phyloP scores from a whole-genome alignment of 2,888 invertebrate species.

The Scrobipalpa costella region DNA sequence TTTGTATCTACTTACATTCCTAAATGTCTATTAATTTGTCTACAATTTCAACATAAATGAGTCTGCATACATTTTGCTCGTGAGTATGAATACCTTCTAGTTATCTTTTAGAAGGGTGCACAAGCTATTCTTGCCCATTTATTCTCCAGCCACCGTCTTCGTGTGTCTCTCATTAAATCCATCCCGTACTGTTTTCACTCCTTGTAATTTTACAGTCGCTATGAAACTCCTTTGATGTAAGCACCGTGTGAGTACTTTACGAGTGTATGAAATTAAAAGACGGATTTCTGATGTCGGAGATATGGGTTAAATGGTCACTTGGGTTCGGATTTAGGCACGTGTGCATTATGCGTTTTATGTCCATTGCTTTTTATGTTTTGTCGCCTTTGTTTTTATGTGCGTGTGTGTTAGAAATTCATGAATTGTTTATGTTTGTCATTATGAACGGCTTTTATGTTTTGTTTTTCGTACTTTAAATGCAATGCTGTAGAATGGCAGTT shows the following conservation, averaged over 20 bases:
- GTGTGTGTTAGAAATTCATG: conserved; percentile 28
- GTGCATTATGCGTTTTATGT: conserved; percentile 33
- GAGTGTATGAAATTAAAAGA: conserved; percentile 46
- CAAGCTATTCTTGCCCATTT: neutral
- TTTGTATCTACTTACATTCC: too few species aligned
- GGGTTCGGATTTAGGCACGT: conserved; percentile 46
- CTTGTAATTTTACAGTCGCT: conserved; percentile 51
- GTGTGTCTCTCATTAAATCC: conserved; percentile 23
- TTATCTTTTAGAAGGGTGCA: neutral
- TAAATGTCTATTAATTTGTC: too few species aligned
- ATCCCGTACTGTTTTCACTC: conserved; percentile 32
- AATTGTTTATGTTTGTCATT: conserved; percentile 15
- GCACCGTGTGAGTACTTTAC: conserved; percentile 43
- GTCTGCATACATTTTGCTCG: neutral
- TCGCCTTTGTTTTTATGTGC: conserved; percentile 25
- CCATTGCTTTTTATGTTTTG: conserved; percentile 31
- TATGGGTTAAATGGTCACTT: conserved; percentile 28
- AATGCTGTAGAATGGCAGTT: neutral
- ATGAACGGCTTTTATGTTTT: conserved; percentile 6
- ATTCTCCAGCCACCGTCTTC: neutral
- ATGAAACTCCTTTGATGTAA: conserved; percentile 57
- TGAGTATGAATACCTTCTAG: neutral
- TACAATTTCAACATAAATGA: too few species aligned
- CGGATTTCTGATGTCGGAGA: conserved; percentile 37
- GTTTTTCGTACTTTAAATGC: conserved; percentile 1